A percentile compares a stretch with the other conserved stretches of the same genome.
These are phyloP conservation scores for Petrolisthes manimaculis DNA, from an alignment of 2,888 invertebrate genomes.

Conservation along the genomic window DNA sequence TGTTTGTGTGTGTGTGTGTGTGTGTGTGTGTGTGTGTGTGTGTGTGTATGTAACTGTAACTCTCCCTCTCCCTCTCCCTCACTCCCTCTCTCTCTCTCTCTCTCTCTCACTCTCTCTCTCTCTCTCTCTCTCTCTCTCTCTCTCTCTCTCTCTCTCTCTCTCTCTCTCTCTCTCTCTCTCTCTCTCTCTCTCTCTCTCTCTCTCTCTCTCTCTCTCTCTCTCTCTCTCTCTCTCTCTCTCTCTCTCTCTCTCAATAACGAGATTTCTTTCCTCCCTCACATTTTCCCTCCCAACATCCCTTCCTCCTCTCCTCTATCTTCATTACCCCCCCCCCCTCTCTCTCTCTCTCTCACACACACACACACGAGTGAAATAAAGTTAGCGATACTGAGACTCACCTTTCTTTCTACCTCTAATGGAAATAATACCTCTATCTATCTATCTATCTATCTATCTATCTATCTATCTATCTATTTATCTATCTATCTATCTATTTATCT, in stretches of 20 bases:
- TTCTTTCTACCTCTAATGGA: too few relatives aligned
- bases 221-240: constrained; percentile 23
- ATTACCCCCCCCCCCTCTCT: not conserved
- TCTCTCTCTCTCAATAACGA: not conserved
- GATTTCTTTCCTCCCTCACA: not conserved
- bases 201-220: not conserved
- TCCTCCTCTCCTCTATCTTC: not conserved
- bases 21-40: not conserved
- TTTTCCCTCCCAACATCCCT: not conserved
- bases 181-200: not conserved
- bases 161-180: constrained; percentile 28
- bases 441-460: not conserved
- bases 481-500: not conserved
- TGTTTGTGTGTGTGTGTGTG: constrained; percentile 15
- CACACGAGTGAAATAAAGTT: not conserved
- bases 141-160: not conserved
- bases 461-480: too few relatives aligned
- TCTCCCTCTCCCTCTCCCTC: not conserved
- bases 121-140: not conserved
- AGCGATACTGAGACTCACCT: not conserved
- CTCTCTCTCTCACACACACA: not conserved
- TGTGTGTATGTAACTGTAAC: not conserved
- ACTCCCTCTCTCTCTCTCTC: not conserved
- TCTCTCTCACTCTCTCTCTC: not conserved
- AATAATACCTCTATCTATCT: not conserved